A percentile compares a stretch with the other conserved stretches of the same genome.
phyloP scores from a whole-genome alignment of 2,888 invertebrate species.

The Tryphoninae sp. region DNA sequence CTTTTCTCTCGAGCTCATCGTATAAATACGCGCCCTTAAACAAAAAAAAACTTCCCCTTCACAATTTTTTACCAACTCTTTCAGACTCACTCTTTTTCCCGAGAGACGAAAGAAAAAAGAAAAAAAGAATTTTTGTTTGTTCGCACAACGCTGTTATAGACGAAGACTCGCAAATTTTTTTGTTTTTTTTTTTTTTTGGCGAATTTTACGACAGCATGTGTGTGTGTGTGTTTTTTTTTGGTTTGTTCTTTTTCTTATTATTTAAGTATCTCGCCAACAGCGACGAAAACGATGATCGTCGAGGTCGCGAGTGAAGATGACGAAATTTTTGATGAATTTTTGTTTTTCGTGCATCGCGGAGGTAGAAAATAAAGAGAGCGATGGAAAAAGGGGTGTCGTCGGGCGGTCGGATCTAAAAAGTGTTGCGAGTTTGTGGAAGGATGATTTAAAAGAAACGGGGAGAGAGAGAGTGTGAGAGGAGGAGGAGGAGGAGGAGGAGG shows the following conservation, averaged over 20 bases:
- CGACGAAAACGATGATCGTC: background rate
- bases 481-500: background rate
- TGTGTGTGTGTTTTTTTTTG: background rate
- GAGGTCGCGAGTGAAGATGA: background rate
- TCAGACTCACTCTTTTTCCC: background rate
- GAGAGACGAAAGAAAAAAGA: background rate
- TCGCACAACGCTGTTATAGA: too few species aligned
- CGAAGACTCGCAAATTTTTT: too few species aligned
- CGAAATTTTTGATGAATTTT: background rate
- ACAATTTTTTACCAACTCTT: background rate
- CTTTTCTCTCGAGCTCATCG: constrained; percentile 35
- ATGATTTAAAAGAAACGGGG: background rate
- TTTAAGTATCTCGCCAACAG: background rate
- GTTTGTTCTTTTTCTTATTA: constrained; percentile 2
- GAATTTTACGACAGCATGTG: too few species aligned
- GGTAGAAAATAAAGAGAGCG: background rate
- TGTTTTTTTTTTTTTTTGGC: too few species aligned
- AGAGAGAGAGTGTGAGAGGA: constrained; percentile 13
- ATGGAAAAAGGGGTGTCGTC: background rate
- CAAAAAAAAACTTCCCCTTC: constrained; percentile 16
- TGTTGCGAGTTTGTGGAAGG: constrained; percentile 20
- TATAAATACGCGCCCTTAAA: constrained; percentile 61
- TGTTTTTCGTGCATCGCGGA: background rate
- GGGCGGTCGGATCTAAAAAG: background rate
- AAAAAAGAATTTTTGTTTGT: too few species aligned